These are phyloP conservation scores for Calameuta idolon DNA, from an alignment of 2,888 invertebrate species.

Conservation along the genomic window DNA sequence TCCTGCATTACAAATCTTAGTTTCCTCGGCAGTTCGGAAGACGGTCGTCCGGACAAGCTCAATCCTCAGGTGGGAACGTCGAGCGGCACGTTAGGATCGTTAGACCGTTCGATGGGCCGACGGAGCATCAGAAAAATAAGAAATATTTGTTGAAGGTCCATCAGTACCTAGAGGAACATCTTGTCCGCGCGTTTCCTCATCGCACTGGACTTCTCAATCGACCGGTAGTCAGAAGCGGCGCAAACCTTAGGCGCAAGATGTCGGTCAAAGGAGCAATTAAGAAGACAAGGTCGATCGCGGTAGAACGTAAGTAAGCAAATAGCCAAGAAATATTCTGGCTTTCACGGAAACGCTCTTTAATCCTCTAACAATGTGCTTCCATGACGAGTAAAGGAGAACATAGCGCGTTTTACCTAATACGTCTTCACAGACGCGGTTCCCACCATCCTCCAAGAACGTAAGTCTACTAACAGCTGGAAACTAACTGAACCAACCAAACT, in stretches of 20 bases:
- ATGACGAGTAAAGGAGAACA: constrained; percentile 37
- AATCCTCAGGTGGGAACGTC: constrained; percentile 57
- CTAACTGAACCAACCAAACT: not conserved
- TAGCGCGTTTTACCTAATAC: constrained; percentile 28
- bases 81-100: too few relatives aligned
- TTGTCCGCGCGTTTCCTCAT: constrained; percentile 83
- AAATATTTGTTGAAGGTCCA: constrained; percentile 73
- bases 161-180: constrained; percentile 87
- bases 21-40: constrained; percentile 93
- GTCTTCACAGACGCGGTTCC: constrained; percentile 49
- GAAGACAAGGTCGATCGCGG: constrained; percentile 92
- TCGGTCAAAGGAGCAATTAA: constrained; percentile 94
- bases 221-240: constrained; percentile 64
- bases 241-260: constrained; percentile 78
- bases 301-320: constrained; percentile 78
- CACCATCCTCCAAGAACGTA: constrained; percentile 54
- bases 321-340: not conserved
- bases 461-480: constrained; percentile 44
- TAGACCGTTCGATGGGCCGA: too few relatives aligned
- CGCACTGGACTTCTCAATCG: constrained; percentile 77
- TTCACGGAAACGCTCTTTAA: constrained; percentile 23
- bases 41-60: constrained; percentile 84
- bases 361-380: constrained; percentile 36
- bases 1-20: constrained; percentile 98
- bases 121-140: too few relatives aligned